Evolutionary conservation across 2,797 vertebrate genomes (phyloP).

Genomic region (Columba guinea): DNA sequence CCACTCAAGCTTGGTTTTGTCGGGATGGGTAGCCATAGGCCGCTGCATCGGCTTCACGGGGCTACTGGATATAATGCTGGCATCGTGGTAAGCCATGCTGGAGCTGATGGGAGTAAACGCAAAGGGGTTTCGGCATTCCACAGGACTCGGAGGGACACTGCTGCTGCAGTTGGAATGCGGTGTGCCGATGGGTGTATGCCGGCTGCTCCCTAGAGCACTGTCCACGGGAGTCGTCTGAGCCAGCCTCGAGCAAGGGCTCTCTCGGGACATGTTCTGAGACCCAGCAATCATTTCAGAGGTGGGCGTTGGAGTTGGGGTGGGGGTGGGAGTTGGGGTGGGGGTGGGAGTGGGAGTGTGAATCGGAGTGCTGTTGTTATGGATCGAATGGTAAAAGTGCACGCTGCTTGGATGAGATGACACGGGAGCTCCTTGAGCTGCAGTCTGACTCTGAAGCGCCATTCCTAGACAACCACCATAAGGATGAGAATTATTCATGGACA

Average conservation of each 20-base stretch:
- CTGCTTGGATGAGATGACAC: constrained; percentile 80
- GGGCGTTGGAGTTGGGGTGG: constrained; percentile 90
- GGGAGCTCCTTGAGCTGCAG: constrained; percentile 74
- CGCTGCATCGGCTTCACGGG: constrained; percentile 98
- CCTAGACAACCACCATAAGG: constrained; percentile 84
- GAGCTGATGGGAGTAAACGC: constrained; percentile 98
- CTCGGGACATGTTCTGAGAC: constrained; percentile 83
- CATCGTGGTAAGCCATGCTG: constrained; percentile 91
- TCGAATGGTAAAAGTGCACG: constrained; percentile 83
- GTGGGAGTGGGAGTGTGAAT: constrained; percentile 88
- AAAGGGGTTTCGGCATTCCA: constrained; percentile 97
- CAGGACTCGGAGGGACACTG: constrained; percentile 93
- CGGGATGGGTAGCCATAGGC: constrained; percentile 96
- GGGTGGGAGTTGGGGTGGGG: constrained; percentile 84
- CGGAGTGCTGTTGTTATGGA: constrained; percentile 85
- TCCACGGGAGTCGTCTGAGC: constrained; percentile 93
- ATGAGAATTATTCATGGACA: constrained; percentile 91
- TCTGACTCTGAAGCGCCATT: constrained; percentile 81
- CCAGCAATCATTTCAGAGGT: constrained; percentile 91
- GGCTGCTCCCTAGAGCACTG: constrained; percentile 91
- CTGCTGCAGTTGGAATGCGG: constrained; percentile 98
- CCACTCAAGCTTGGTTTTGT: constrained; percentile 97
- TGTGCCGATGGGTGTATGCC: constrained; percentile 92
- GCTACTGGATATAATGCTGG: constrained; percentile 91
- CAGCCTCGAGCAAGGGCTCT: constrained; percentile 91